Conservation (phyloP, 2,797 vertebrate genomes). For the Gadopsis bispinosus region DNA sequence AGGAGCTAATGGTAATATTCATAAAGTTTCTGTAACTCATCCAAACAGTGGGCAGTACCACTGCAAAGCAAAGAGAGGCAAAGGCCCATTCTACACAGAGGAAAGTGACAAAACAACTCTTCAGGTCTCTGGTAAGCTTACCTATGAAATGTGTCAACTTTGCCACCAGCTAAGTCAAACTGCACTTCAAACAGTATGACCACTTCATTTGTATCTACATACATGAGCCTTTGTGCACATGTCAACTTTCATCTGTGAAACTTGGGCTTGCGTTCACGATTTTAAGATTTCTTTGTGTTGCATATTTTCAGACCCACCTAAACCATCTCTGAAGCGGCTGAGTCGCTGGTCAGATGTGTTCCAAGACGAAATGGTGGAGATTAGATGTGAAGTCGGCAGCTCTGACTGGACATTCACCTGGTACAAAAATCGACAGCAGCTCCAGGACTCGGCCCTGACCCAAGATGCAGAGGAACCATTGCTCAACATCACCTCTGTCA, state of each 20-base stretch:
- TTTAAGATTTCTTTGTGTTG: background rate
- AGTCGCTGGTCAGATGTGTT: conserved; percentile 65
- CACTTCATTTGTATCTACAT: background rate
- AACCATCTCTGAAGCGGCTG: conserved; percentile 25
- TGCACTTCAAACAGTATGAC: background rate
- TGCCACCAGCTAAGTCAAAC: background rate
- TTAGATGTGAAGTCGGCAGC: conserved; percentile 37
- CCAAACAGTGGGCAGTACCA: conserved; percentile 49
- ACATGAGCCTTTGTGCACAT: background rate
- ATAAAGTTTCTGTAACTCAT: background rate
- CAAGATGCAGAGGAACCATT: accelerated
- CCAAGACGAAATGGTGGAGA: conserved; percentile 48
- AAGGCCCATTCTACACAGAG: conserved; percentile 10
- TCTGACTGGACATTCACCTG: conserved; percentile 60
- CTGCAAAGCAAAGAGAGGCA: conserved; percentile 62
- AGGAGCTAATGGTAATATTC: accelerated
- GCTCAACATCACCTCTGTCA: conserved; percentile 31
- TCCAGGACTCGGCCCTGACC: accelerated
- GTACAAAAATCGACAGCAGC: conserved; percentile 3
- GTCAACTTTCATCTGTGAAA: background rate
- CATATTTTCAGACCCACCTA: conserved; percentile 61
- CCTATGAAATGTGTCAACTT: background rate
- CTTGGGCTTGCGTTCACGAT: background rate
- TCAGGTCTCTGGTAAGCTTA: conserved; percentile 60
- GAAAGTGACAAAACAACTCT: conserved; percentile 24